phyloP scores from a whole-genome alignment of 2,113 vertebrate genomes.

The Sylvietta virens region DNA sequence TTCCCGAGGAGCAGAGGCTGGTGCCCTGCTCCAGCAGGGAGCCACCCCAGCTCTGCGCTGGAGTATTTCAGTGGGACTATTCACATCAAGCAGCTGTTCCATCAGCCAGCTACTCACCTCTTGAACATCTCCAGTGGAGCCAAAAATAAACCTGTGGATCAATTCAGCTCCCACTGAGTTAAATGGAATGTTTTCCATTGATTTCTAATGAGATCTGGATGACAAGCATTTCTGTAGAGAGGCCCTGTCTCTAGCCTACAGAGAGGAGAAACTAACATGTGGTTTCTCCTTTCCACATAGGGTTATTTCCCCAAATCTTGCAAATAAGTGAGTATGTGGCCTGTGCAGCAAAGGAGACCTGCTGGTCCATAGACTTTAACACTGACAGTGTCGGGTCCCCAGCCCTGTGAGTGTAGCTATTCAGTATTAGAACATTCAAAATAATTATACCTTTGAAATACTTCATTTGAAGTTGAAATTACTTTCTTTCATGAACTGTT shows the following conservation, averaged over 20 bases:
- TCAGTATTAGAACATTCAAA: slow-evolving; percentile 53
- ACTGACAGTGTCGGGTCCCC: not conserved
- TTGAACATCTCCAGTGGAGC: not conserved
- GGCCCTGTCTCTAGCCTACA: not conserved
- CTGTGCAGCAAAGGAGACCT: not conserved
- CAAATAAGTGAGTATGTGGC: not conserved
- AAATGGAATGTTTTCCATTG: slow-evolving; percentile 26
- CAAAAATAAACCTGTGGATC: slow-evolving; percentile 34
- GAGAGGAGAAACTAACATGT: not conserved
- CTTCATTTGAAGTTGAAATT: slow-evolving; percentile 66
- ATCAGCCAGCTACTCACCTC: not conserved
- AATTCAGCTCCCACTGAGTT: not conserved
- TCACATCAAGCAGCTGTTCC: not conserved
- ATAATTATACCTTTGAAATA: slow-evolving; percentile 73
- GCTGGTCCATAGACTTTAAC: not conserved
- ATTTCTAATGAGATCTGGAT: slow-evolving; percentile 35
- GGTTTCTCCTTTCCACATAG: not conserved
- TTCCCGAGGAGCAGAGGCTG: not conserved
- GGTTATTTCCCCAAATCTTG: not conserved
- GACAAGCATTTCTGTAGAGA: slow-evolving; percentile 1
- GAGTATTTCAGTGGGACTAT: not conserved
- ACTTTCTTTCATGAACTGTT: slow-evolving; percentile 72
- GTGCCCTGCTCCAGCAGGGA: not conserved
- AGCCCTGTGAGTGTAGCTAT: not conserved
- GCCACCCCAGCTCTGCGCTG: not conserved